Evolutionary conservation across 2,797 vertebrate genomes (phyloP), one percentile per base, ranked within the genome.

Genomic region (Neopelma chrysocephalum): DNA sequence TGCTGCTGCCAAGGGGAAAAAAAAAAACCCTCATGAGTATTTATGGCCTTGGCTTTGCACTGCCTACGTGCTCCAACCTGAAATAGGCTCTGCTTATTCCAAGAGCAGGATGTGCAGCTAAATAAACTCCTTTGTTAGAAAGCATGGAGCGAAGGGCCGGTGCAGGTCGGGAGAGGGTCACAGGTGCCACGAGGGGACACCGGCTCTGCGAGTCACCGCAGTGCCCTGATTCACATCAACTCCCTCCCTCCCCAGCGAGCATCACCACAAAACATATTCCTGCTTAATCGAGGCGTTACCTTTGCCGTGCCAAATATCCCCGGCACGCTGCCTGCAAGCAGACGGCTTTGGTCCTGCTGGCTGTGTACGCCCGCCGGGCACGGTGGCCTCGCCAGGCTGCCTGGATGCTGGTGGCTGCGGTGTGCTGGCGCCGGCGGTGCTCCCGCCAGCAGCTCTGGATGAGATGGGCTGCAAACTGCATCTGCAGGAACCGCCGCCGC

Each of bases 401-500:
- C 97, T 99, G 99, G 88, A 99, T 98, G 66, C 98, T 97, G 66
- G 98, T 34, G 23, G 99, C 99, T 0, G 99, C 99, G 0, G 69
- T 18, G 8, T 98, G 97, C 64, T 98, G 98, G 6, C 89, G 97
- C 54, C 68, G 90, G n/a, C 83, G 75, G 53, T 94, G 96, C 48
- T 96, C 95, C 94, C 98, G 98, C 99, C 99, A 99, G 34, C 96
- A 97, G 87, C 95, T 98, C 97, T 99, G 99, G 78, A 99, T 98
- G 71, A 99, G 94, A 25, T 98, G 56, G n/a, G 98, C 98, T 4
- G 99, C 98, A 19, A 97, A 89, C 42, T 97, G 98, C 97, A 98
- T 98, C 89, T 98, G 98, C 88, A 98, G 95, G 93, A 98, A 98
- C 65, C 95, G 97, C 19, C 97, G 98, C 50, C 99, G 98, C 86